Base-by-base conservation (phyloP, 1,140 invertebrate genomes). In the Pogonus chalceus region DNA sequence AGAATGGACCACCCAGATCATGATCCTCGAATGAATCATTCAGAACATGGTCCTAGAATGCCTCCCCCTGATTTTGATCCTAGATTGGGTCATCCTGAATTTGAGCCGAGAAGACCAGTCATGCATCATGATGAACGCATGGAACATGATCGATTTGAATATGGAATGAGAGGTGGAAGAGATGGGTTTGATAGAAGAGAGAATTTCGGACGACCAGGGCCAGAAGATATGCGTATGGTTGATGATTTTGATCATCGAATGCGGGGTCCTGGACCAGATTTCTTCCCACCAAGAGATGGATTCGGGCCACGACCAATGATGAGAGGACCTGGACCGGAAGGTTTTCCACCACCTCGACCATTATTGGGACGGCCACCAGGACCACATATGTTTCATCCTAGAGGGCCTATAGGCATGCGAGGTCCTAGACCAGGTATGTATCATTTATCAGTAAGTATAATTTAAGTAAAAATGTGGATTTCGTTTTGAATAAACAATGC, bases 351-450 rank as follows among this genome's bases (percentile, higher is more conserved):
- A 1, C 66, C 70, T 31, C 60, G 72, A 55, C 64, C 65, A 10
- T 57, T 62, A 49, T 64, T 63, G 60, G 64, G 70, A 23, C 67
- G 69, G 22, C 72, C 55, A 54, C 1, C 54, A 71, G 69, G 72
- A 54, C 75, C 75, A n/a, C 67, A 72, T 24, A 75, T 76, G 66
- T 76, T 76, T 56, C 72, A 75, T 66, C 70, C 70, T 1, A 67
- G 77, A 21, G 75, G 76, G 20, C 69, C 73, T 60, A 72, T 69
- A 3, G 72, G 64, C 61, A 71, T 69, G 12, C 70, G 69, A 64
- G 75, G 37, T 64, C 71, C 59, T 16, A 55, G 62, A 54, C 53
- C 56, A 52, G 61, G 62, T 62, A 54, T 43, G 37, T 18, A 12
- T 43, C 18, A 16, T 18, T 43, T 12, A 12, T 43, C 18, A 49